Base-by-base conservation (phyloP, 2,888 invertebrate genomes). In the Oscheius sp. region DNA sequence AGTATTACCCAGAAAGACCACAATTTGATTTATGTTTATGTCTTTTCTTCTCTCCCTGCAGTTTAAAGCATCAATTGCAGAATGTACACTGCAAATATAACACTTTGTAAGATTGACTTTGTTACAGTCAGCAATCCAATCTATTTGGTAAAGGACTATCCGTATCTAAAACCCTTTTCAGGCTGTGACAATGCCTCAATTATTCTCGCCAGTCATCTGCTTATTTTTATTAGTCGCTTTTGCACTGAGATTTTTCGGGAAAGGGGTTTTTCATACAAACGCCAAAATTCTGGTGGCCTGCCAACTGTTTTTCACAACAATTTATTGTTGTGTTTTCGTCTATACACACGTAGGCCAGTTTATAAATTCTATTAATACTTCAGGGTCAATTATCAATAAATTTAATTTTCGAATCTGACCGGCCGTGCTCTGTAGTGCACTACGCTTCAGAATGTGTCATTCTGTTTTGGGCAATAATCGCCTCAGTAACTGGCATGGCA, bases 321-420 rank as follows among this genome's bases (percentile, higher is more conserved):
- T 61, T 42, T 61, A 61, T 17, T 61, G 61, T 15, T 45, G 23
- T 10, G 61, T 61, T 45, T 61, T 61, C n/a, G 17, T 61, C 6
- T 61, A 45, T 29, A 61, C 61, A 27, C 61, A 61, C 61, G 61
- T 61, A 15, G 45, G 61, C n/a, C 4, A 3, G 12, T 20, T 10
- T 2, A 48, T 3, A 17, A 4, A 4, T 6, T 3, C 37, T 10
- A 12, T 34, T 10, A 34, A 34, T 12, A 6, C 37, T 52, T 52
- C 52, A 55, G 55, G 55, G 55, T 31, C 55, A 55, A 25, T 34
- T 55, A 12, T 12, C 55, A n/a, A 55, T 55, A n/a, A 55, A 55
- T 33, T 34, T 55, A 6, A n/a, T 55, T 20, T 55, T 55, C 55
- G 34, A 55, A 31, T 55, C 6, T 20, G 33, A 55, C 33, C 20